Evolutionary conservation across 2,888 invertebrate species (phyloP).

Genomic region (Unio pictorum): DNA sequence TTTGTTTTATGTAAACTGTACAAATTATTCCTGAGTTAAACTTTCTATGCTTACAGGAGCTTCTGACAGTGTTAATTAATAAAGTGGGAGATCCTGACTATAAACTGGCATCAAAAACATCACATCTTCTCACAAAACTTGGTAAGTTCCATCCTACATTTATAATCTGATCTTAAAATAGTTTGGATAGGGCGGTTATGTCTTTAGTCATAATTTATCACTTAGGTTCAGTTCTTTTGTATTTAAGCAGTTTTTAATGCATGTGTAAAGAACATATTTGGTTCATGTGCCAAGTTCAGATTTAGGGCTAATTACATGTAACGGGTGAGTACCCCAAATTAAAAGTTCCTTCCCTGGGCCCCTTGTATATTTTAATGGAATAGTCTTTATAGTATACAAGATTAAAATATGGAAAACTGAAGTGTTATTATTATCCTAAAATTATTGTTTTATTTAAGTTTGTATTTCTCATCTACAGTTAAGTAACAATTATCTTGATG

Average conservation of each 20-base stretch:
- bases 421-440: no score
- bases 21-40: not conserved
- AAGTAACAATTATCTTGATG: no score
- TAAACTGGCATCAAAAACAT: constrained; percentile 89
- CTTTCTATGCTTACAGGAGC: constrained; percentile 51
- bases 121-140: constrained; percentile 87
- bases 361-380: no score
- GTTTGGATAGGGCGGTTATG: not conserved
- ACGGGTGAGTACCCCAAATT: no score
- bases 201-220: not conserved
- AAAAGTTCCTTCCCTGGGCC: no score
- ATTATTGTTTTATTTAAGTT: no score
- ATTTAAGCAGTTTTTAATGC: no score
- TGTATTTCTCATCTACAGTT: no score
- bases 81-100: constrained; percentile 95
- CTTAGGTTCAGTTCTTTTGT: not conserved
- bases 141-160: constrained; percentile 46
- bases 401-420: no score
- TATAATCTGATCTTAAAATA: not conserved
- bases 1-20: no score
- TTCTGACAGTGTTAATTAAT: constrained; percentile 88
- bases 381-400: no score
- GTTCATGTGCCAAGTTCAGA: not conserved
- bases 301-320: no score
- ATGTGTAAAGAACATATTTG: not conserved